A percentile compares a stretch with the other conserved stretches of the same genome.
Conservation (phyloP, 1,140 invertebrate species). For the Meloidogyne chitwoodi region DNA sequence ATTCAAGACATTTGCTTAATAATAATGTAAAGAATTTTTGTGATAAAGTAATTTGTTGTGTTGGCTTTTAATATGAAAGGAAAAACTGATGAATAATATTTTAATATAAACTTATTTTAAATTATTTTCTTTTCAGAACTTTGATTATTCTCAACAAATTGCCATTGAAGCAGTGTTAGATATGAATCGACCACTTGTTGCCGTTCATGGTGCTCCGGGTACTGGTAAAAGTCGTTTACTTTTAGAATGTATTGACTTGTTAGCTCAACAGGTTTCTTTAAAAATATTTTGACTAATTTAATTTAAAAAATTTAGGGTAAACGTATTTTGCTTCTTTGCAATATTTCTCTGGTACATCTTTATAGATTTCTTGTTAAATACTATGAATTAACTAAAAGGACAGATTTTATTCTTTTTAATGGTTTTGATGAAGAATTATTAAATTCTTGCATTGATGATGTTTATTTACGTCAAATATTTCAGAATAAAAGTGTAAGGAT, state of each 20-base stretch:
- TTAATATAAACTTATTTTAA: neutral
- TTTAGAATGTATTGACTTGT: neutral
- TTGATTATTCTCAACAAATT: neutral
- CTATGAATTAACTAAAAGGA: neutral
- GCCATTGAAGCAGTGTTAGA: neutral
- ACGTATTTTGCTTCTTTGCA: slow-evolving; percentile 1
- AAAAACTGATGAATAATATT: too few species aligned
- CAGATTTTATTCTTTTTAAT: neutral
- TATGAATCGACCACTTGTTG: neutral
- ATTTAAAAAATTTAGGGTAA: neutral
- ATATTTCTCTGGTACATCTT: neutral
- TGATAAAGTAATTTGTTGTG: too few species aligned
- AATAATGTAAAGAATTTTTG: neutral
- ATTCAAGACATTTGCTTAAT: neutral
- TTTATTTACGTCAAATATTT: neutral
- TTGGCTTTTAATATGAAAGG: too few species aligned
- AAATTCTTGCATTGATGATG: neutral
- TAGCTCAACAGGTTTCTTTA: neutral
- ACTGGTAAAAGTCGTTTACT: neutral
- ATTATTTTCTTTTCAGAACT: neutral
- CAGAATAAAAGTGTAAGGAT: neutral
- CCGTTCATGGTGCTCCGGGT: neutral
- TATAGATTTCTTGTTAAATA: neutral
- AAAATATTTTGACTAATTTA: neutral
- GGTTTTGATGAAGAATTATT: neutral